Conservation (phyloP, 1,140 invertebrate species). For the Oryzaephilus surinamensis region DNA sequence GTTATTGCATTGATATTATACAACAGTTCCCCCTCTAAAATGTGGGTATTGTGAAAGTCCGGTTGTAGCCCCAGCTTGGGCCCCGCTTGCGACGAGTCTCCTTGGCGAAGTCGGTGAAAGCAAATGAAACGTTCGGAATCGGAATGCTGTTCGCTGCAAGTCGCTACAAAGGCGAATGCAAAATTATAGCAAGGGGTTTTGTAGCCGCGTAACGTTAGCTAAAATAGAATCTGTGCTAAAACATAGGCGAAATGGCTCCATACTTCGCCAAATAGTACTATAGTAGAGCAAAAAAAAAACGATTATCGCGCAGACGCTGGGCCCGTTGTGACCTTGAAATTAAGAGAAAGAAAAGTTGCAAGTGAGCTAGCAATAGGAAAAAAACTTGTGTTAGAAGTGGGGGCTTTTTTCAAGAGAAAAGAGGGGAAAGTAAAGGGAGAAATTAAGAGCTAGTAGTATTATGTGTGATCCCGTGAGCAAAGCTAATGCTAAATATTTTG, state of each 20-base stretch:
- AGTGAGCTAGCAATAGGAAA: constrained; percentile 33
- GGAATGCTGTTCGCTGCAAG: constrained; percentile 13
- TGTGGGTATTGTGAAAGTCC: constrained; percentile 30
- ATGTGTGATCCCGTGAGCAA: constrained; percentile 27
- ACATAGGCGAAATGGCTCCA: constrained; percentile 12
- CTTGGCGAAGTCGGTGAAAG: constrained; percentile 32
- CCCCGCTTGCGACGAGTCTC: constrained; percentile 31
- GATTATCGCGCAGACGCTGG: constrained; percentile 18
- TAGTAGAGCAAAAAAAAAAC: constrained; percentile 12
- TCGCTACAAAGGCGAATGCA: constrained; percentile 13
- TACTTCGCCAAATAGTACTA: constrained; percentile 17
- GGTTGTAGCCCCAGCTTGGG: constrained; percentile 29
- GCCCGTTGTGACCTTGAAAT: constrained; percentile 32
- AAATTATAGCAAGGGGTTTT: constrained; percentile 15
- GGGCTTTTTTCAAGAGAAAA: constrained; percentile 29
- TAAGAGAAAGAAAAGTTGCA: constrained; percentile 32
- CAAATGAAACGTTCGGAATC: constrained; percentile 20
- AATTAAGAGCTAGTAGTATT: constrained; percentile 35
- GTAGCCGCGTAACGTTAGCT: constrained; percentile 8
- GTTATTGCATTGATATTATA: constrained; percentile 33
- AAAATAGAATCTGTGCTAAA: constrained; percentile 24
- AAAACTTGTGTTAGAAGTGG: constrained; percentile 24
- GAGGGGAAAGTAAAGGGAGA: constrained; percentile 38
- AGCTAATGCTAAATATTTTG: constrained; percentile 20
- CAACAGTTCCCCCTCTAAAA: constrained; percentile 28